Percentiles rank a stretch among this genome's conserved stretches.
phyloP scores from a whole-genome alignment of 2,797 vertebrate genomes.

The Carcharodon carcharias region DNA sequence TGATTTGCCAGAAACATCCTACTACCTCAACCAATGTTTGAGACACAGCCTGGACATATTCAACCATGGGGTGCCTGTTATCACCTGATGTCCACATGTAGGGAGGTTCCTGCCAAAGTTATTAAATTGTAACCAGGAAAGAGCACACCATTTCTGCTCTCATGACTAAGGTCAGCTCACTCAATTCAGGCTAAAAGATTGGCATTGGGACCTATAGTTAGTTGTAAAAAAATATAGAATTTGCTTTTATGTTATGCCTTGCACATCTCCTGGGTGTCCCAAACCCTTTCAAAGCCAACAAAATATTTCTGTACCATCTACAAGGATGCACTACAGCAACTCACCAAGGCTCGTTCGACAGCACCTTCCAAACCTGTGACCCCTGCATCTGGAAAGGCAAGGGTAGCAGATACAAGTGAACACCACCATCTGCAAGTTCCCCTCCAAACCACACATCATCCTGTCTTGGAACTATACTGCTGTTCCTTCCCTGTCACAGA shows the following conservation, averaged over 20 bases:
- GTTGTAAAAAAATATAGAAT: not conserved
- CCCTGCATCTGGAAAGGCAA: too few relatives aligned
- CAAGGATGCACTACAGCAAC: too few relatives aligned
- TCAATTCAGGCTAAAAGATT: not conserved
- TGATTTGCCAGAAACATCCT: not conserved
- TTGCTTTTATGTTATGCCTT: not conserved
- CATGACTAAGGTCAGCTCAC: not conserved
- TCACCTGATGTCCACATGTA: not conserved
- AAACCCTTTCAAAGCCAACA: not conserved
- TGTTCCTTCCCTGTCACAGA: too few relatives aligned
- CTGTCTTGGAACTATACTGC: too few relatives aligned
- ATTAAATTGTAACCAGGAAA: not conserved
- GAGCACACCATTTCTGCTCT: not conserved
- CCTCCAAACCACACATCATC: too few relatives aligned
- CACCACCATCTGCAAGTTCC: too few relatives aligned
- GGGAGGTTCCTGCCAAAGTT: not conserved
- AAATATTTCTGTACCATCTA: not conserved
- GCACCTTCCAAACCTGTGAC: too few relatives aligned
- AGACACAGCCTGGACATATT: not conserved
- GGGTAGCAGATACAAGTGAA: too few relatives aligned
- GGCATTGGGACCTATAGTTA: not conserved
- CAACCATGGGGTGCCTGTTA: not conserved
- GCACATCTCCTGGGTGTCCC: not conserved
- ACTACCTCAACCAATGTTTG: not conserved
- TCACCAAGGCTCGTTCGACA: too few relatives aligned